Evolutionary conservation across 2,888 invertebrate species (phyloP).

Genomic region (Caenorhabditis doughertyi): DNA sequence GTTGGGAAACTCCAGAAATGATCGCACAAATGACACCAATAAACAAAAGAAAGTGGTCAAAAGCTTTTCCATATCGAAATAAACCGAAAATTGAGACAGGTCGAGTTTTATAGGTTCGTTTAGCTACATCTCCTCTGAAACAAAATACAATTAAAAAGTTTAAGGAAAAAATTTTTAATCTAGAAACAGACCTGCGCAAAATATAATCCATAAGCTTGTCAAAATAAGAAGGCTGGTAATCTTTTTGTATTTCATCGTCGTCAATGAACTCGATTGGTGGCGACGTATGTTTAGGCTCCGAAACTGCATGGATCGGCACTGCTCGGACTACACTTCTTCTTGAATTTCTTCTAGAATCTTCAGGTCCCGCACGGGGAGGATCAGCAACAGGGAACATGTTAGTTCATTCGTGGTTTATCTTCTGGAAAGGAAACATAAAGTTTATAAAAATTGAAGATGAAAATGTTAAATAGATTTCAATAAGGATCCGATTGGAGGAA

Average conservation of each 20-base stretch:
- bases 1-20: slow-evolving; percentile 71
- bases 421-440: too few relatives aligned
- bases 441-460: too few relatives aligned
- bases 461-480: too few relatives aligned
- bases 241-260: slow-evolving; percentile 64
- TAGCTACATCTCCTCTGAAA: slow-evolving; percentile 46
- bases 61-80: slow-evolving; percentile 71
- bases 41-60: slow-evolving; percentile 68
- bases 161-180: not conserved
- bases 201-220: slow-evolving; percentile 71
- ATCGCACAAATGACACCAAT: slow-evolving; percentile 70
- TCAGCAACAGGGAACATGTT: slow-evolving; percentile 42
- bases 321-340: slow-evolving; percentile 17
- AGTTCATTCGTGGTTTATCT: slow-evolving; percentile 25
- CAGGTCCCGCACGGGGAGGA: slow-evolving; percentile 41
- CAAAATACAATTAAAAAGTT: not conserved
- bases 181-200: slow-evolving; percentile 68
- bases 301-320: slow-evolving; percentile 3
- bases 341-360: slow-evolving; percentile 7
- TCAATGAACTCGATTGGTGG: slow-evolving; percentile 50
- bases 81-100: slow-evolving; percentile 48
- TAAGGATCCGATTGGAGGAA: too few relatives aligned
- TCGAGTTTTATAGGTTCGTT: slow-evolving; percentile 38
- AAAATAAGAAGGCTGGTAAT: slow-evolving; percentile 63
- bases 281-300: slow-evolving; percentile 12